These are phyloP conservation scores for Mormyrus lacerda DNA, from an alignment of 2,113 vertebrate species.

Conservation along the genomic window DNA sequence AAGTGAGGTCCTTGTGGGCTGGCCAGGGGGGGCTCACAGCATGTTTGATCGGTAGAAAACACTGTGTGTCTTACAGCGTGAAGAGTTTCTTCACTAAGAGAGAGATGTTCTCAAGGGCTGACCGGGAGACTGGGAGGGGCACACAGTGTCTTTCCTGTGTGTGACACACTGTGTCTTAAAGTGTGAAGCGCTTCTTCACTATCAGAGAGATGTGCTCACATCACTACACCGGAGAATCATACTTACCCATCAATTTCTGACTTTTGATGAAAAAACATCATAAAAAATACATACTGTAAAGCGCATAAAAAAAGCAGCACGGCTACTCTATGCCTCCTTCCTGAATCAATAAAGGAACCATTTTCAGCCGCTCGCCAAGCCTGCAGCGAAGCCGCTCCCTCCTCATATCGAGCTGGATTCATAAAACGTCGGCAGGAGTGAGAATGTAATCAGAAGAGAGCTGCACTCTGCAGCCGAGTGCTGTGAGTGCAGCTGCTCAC, in stretches of 20 bases:
- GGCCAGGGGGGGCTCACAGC: too few species aligned
- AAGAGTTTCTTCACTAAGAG: neutral
- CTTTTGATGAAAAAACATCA: neutral
- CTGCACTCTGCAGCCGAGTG: slow-evolving; percentile 34
- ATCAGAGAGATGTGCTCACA: neutral
- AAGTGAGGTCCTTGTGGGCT: too few species aligned
- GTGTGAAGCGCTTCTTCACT: neutral
- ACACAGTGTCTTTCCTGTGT: neutral
- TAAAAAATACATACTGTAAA: slow-evolving; percentile 15
- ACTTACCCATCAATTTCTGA: neutral
- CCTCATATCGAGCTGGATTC: slow-evolving; percentile 39
- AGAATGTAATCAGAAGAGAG: slow-evolving; percentile 40
- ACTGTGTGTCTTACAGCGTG: neutral
- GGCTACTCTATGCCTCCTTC: neutral
- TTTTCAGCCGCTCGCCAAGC: neutral
- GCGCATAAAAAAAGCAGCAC: neutral
- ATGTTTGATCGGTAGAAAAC: too few species aligned
- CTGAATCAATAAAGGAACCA: slow-evolving; percentile 18
- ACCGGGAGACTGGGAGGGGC: neutral
- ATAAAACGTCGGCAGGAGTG: slow-evolving; percentile 31
- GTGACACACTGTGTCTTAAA: neutral
- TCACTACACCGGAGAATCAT: neutral
- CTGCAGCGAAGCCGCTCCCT: slow-evolving; percentile 10
- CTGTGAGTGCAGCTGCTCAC: neutral
- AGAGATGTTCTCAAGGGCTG: neutral